These are phyloP conservation scores for Psilopsiagon aurifrons DNA, from an alignment of 2,113 vertebrate species.

Conservation along the genomic window DNA sequence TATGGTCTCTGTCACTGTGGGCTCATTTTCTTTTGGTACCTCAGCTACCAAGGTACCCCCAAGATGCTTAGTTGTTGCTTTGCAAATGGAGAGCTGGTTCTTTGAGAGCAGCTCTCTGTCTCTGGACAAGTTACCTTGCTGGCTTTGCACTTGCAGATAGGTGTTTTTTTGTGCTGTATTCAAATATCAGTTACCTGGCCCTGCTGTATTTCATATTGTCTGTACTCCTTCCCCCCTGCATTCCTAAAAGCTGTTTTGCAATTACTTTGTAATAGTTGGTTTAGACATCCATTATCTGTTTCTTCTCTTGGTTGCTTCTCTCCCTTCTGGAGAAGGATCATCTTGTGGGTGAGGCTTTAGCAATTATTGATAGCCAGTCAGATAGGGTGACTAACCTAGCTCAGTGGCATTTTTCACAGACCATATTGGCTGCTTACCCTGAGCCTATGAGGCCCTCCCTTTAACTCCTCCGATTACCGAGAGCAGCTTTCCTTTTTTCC, in stretches of 20 bases:
- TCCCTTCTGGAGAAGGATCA: rapidly evolving
- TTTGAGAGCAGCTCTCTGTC: background rate
- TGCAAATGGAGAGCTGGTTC: background rate
- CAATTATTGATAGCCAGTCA: background rate
- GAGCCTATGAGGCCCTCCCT: background rate
- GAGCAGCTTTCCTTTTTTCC: background rate
- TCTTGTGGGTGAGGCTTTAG: background rate
- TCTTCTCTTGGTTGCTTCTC: background rate
- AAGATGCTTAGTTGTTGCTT: background rate
- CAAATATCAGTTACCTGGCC: background rate
- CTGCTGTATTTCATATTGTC: background rate
- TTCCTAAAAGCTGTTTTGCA: background rate
- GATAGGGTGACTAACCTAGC: background rate
- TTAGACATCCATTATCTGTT: background rate
- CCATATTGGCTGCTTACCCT: background rate
- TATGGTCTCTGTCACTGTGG: background rate
- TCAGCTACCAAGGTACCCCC: background rate
- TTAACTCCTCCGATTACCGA: background rate
- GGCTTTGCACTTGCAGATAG: background rate
- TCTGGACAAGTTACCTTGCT: background rate
- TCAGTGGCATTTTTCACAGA: background rate
- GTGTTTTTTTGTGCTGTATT: background rate
- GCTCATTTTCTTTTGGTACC: background rate
- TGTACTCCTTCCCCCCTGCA: background rate
- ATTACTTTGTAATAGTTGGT: background rate